Evolutionary conservation across 2,113 vertebrate genomes (phyloP), one percentile per base, ranked within the genome.

Genomic region (Recurvirostra avosetta): DNA sequence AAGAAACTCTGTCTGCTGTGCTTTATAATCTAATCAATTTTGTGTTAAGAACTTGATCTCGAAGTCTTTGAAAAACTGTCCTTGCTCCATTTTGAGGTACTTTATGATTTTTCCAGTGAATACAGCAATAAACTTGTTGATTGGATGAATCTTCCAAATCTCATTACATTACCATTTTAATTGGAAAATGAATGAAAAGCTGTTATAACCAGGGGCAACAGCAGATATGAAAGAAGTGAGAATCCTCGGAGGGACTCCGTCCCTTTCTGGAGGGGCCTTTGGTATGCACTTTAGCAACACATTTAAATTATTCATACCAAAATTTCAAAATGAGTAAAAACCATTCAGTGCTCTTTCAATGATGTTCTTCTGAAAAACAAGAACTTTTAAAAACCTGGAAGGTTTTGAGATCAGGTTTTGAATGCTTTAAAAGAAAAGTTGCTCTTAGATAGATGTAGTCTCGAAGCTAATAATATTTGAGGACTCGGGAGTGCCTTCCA

Each of bases 131-230:
- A 82, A 47, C 14, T 41, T 88, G 38, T 72, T 53, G 66, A 53
- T 32, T 62, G 41, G n/a, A 56, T 75, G 45, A 73, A 49, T 94
- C 62, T 86, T 90, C 41, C 67, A 91, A 78, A 82, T 92, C 66
- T 91, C 1, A 0, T 65, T 96, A 87, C 38, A 76, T 83, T 96
- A 86, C 47, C 55, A 88, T 91, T 97, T 95, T 95, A 97, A 95
- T 77, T 95, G 83, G 80, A 92, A 96, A 90, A 96, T 62, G 23
- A 95, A 83, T 83, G 38, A 79, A 79, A 90, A 95, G 62, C 90
- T 96, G 14, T 76, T 85, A 80, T 91, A 94, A 92, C 94, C 59
- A 66, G 63, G 50, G 91, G 93, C 91, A 88, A 96, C 56, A 53
- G 36, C 58, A 73, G 76, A 91, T 88, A 66, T 16, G 58, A 95